Percentiles rank a stretch among this genome's conserved stretches.
phyloP scores from a whole-genome alignment of 2,888 invertebrate genomes.

The Apodemia mormo region DNA sequence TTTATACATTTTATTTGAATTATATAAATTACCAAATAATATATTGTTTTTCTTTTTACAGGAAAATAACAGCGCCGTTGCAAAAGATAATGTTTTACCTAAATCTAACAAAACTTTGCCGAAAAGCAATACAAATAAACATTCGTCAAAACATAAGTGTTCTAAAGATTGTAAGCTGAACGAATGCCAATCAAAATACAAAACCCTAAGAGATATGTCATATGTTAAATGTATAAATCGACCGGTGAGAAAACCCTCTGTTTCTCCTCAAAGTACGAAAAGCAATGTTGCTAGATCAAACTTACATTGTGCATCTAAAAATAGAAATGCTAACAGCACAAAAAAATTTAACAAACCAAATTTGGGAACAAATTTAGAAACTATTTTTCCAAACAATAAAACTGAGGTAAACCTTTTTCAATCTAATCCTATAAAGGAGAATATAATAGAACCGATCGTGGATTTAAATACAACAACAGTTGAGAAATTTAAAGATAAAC shows the following conservation, averaged over 20 bases:
- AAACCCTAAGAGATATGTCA: not conserved
- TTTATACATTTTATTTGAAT: not conserved
- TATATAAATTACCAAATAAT: not conserved
- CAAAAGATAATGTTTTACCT: not conserved
- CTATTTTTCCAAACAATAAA: not conserved
- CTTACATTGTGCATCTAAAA: not conserved
- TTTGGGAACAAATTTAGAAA: not conserved
- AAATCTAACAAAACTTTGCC: not conserved
- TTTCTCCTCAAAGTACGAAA: not conserved
- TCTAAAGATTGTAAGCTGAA: not conserved
- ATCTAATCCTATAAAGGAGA: not conserved
- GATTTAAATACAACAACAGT: not conserved
- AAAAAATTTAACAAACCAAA: not conserved
- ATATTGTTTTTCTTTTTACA: not conserved
- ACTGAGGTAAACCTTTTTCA: not conserved
- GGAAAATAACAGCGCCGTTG: not conserved
- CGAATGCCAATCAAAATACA: not conserved
- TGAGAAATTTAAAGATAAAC: not conserved
- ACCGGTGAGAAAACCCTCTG: not conserved
- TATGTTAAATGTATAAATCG: not conserved
- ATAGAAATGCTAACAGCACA: not conserved
- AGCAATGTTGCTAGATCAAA: not conserved
- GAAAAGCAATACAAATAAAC: not conserved
- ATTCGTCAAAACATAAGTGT: not conserved
- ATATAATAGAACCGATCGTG: not conserved